Conservation (phyloP, 2,888 invertebrate genomes). For the Acanthacorydalis orientalis region DNA sequence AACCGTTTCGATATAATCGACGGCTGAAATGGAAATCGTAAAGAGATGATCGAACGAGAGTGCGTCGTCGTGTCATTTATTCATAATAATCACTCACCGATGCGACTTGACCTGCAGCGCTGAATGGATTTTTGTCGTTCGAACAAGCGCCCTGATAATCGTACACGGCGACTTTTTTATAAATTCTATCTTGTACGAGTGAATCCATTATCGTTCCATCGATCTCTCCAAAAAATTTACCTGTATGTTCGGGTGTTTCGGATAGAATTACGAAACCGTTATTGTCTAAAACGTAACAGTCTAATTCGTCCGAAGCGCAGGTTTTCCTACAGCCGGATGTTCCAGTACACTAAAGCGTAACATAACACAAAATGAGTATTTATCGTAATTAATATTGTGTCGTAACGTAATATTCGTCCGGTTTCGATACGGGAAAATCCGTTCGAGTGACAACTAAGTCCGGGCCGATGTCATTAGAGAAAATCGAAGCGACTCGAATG, state of each 20-base stretch:
- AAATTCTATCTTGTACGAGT: constrained; percentile 76
- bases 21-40: constrained; percentile 23
- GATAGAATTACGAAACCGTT: constrained; percentile 88
- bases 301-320: constrained; percentile 71
- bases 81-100: constrained; percentile 18
- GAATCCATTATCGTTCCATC: constrained; percentile 92
- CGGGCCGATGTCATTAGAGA: too few species aligned
- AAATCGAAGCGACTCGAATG: too few species aligned
- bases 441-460: too few species aligned
- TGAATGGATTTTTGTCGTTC: constrained; percentile 46
- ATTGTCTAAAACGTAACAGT: constrained; percentile 87
- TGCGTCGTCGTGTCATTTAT: not conserved
- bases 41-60: too few species aligned
- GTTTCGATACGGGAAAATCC: too few species aligned
- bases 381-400: not conserved
- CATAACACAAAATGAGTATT: not conserved
- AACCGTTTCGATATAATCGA: constrained; percentile 36
- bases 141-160: constrained; percentile 83
- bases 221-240: constrained; percentile 85
- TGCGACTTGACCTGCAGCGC: constrained; percentile 29
- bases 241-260: constrained; percentile 71
- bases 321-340: constrained; percentile 61
- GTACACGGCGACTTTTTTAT: constrained; percentile 70
- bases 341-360: constrained; percentile 42
- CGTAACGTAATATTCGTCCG: too few species aligned